A percentile compares a stretch with the other conserved stretches of the same genome.
These are phyloP conservation scores for Xenopus laevis DNA, from an alignment of 2,113 vertebrate genomes.

Conservation along the genomic window DNA sequence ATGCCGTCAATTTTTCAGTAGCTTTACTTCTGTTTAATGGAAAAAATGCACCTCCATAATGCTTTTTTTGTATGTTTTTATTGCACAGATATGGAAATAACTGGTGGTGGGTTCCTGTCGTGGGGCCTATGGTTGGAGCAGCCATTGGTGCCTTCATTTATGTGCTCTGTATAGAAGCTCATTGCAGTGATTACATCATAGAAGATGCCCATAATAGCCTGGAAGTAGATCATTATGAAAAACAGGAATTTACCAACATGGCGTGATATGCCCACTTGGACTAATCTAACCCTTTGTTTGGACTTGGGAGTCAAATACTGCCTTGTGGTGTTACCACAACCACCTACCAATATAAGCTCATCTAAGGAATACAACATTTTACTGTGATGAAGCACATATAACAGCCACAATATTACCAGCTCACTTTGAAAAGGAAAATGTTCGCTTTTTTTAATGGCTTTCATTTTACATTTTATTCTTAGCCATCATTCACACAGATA, in stretches of 20 bases:
- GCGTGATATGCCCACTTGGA: constrained; percentile 55
- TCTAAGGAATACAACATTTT: constrained; percentile 1
- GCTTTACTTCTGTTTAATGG: no score
- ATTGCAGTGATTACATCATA: constrained; percentile 64
- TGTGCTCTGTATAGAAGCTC: constrained; percentile 81
- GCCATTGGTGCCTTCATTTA: constrained; percentile 77
- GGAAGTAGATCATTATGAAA: constrained; percentile 66
- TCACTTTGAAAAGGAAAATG: constrained; percentile 11
- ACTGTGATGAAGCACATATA: constrained; percentile 2
- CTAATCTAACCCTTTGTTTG: neutral
- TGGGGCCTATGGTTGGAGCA: constrained; percentile 83
- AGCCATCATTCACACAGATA: constrained; percentile 19
- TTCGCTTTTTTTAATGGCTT: constrained; percentile 17
- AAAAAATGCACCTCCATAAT: no score
- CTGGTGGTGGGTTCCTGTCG: constrained; percentile 95
- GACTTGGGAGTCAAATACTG: neutral
- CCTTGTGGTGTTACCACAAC: neutral
- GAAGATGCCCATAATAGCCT: constrained; percentile 50
- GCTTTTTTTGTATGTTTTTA: constrained; percentile 7
- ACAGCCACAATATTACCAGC: constrained; percentile 15
- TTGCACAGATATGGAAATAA: constrained; percentile 75
- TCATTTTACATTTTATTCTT: constrained; percentile 22
- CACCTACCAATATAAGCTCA: constrained; percentile 5
- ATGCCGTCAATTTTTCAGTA: no score
- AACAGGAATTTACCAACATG: constrained; percentile 79